A percentile compares a stretch with the other conserved stretches of the same genome.
These are phyloP conservation scores for Dipus sagitta DNA, from an alignment of 2,797 vertebrate genomes.

Conservation along the genomic window DNA sequence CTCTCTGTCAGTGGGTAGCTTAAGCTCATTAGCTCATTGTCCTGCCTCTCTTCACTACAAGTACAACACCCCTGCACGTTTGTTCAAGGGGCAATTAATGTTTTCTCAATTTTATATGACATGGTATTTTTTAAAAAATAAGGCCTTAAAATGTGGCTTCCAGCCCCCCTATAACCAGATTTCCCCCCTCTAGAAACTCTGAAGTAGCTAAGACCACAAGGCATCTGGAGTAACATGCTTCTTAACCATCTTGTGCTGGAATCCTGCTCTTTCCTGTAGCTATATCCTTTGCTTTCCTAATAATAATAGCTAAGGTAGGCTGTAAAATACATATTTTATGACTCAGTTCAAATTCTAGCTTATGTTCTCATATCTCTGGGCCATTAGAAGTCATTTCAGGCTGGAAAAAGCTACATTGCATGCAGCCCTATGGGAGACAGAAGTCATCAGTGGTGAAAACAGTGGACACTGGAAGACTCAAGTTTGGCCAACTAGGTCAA, in stretches of 20 bases:
- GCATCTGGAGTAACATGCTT: slow-evolving; percentile 28
- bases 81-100: not conserved
- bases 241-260: not conserved
- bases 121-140: not conserved
- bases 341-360: slow-evolving; percentile 39
- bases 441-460: too few relatives aligned
- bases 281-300: slow-evolving; percentile 6
- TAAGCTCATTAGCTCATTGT: not conserved
- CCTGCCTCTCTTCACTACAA: not conserved
- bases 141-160: slow-evolving; percentile 9
- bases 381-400: not conserved
- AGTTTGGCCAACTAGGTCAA: too few relatives aligned
- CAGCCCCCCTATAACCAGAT: not conserved
- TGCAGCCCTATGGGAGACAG: too few relatives aligned
- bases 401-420: too few relatives aligned
- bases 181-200: not conserved
- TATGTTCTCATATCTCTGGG: not conserved
- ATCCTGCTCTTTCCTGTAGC: slow-evolving; percentile 7
- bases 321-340: slow-evolving; percentile 24
- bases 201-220: not conserved
- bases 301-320: not conserved
- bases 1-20: too few relatives aligned
- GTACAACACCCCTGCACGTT: not conserved
- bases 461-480: too few relatives aligned
- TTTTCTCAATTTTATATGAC: slow-evolving; percentile 2